A percentile compares a stretch with the other conserved stretches of the same genome.
These are phyloP conservation scores for Hypercompe scribonia DNA, from an alignment of 2,888 invertebrate species.

Conservation along the genomic window DNA sequence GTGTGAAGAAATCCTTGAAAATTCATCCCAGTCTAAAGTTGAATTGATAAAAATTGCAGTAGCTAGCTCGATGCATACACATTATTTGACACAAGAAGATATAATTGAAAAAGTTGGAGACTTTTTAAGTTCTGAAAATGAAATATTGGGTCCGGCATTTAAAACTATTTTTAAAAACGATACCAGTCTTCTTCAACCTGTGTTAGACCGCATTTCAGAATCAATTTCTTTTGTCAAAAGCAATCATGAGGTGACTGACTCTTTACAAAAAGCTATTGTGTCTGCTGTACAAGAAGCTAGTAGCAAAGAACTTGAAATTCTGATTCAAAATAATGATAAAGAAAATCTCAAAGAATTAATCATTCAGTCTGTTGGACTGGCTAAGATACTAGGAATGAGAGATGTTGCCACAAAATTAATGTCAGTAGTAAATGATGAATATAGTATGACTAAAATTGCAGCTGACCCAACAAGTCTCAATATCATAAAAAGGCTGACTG, in stretches of 20 bases:
- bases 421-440: slow-evolving; percentile 84
- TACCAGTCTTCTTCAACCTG: slow-evolving; percentile 86
- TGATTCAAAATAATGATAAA: slow-evolving; percentile 82
- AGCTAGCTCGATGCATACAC: slow-evolving; percentile 74
- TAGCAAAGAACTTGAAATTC: slow-evolving; percentile 84
- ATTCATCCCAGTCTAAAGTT: slow-evolving; percentile 87
- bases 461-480: slow-evolving; percentile 88
- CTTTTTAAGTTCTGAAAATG: slow-evolving; percentile 88
- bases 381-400: slow-evolving; percentile 89
- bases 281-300: slow-evolving; percentile 88
- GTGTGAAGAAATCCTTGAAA: slow-evolving; percentile 82
- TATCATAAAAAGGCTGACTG: slow-evolving; percentile 89
- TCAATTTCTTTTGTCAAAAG: slow-evolving; percentile 87
- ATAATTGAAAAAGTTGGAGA: slow-evolving; percentile 88
- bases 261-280: slow-evolving; percentile 89
- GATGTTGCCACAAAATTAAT: slow-evolving; percentile 87
- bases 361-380: slow-evolving; percentile 89
- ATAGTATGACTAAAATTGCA: slow-evolving; percentile 85
- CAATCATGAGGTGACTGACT: slow-evolving; percentile 89
- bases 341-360: slow-evolving; percentile 81
- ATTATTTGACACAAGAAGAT: slow-evolving; percentile 84
- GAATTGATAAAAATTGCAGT: slow-evolving; percentile 88
- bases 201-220: slow-evolving; percentile 87
- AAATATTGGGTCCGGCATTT: slow-evolving; percentile 88
- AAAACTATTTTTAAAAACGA: slow-evolving; percentile 88